Evolutionary conservation across 1,140 invertebrate species (phyloP).

Genomic region (Penaeus chinensis): DNA sequence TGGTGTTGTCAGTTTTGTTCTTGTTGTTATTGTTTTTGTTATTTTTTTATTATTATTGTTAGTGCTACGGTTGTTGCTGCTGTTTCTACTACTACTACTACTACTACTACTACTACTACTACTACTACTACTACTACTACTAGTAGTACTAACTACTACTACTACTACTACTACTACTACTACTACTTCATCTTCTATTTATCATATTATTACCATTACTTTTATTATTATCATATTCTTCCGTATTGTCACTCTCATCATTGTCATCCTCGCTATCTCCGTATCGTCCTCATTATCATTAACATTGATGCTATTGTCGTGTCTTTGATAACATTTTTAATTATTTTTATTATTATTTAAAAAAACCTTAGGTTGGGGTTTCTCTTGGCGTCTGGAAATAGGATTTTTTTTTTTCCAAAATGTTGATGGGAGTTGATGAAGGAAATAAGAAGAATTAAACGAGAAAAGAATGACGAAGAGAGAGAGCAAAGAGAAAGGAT

Average conservation of each 20-base stretch:
- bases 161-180: not conserved
- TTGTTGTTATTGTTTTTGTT: not conserved
- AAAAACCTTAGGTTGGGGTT: no score
- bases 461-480: no score
- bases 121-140: not conserved
- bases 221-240: not conserved
- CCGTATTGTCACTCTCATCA: not conserved
- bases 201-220: not conserved
- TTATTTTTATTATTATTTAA: no score
- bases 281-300: no score
- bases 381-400: no score
- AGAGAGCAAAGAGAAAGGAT: no score
- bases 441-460: no score
- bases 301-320: no score
- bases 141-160: not conserved
- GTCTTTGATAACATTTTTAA: no score
- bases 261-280: not conserved
- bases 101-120: not conserved
- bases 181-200: not conserved
- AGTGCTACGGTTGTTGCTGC: not conserved
- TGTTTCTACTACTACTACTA: not conserved
- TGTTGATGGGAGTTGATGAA: no score
- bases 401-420: no score
- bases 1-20: not conserved
- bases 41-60: not conserved